Evolutionary conservation across 2,113 vertebrate genomes (phyloP).

Genomic region (Candoia aspera): DNA sequence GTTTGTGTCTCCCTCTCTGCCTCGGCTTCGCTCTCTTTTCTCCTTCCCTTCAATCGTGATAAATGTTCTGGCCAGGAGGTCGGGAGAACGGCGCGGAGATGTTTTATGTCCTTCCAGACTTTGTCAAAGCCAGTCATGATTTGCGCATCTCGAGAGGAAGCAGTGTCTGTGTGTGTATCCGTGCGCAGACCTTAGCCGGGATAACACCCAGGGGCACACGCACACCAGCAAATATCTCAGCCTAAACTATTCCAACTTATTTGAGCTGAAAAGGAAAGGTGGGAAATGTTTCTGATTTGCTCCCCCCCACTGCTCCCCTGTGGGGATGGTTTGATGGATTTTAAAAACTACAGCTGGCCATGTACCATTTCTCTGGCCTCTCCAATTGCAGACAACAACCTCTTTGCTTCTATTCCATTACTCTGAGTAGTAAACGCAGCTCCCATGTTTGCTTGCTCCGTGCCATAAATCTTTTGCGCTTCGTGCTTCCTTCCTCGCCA

Average conservation of each 20-base stretch:
- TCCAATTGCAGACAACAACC: neutral
- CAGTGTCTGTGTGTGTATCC: neutral
- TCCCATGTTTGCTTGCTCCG: neutral
- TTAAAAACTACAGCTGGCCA: neutral
- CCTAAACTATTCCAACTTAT: neutral
- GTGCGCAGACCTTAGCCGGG: neutral
- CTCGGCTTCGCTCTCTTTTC: neutral
- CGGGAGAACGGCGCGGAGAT: too few relatives aligned
- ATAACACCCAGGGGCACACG: neutral
- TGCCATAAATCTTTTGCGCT: neutral
- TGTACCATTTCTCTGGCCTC: neutral
- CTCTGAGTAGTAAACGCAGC: neutral
- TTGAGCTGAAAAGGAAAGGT: neutral
- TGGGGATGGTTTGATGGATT: neutral
- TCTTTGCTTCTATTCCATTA: neutral
- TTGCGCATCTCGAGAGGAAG: neutral
- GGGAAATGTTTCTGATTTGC: neutral
- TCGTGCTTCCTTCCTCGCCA: neutral
- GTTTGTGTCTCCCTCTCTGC: too few relatives aligned
- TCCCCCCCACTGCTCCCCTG: neutral
- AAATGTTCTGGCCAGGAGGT: neutral
- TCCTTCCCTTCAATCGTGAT: neutral
- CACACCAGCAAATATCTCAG: neutral
- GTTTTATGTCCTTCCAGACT: neutral
- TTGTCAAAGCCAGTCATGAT: neutral